phyloP scores from a whole-genome alignment of 2,113 vertebrate genomes.

The Mobula birostris region DNA sequence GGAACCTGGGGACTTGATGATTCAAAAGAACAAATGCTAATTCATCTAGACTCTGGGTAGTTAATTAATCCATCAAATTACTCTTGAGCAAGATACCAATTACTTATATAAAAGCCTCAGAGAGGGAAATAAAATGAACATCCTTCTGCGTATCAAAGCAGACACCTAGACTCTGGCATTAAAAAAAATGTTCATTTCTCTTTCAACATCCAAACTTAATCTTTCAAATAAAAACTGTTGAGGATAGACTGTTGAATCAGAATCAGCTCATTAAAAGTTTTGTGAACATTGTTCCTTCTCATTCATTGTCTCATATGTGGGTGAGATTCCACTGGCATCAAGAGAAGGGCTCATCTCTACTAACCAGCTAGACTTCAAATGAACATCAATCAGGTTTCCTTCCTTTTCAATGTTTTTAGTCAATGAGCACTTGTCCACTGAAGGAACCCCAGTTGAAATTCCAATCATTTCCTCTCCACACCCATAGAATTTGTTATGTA shows the following conservation, averaged over 20 bases:
- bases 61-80: conserved; percentile 30
- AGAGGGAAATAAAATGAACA: neutral
- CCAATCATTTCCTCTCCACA: neutral
- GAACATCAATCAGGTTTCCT: neutral
- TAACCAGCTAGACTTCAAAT: neutral
- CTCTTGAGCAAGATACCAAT: conserved; percentile 22
- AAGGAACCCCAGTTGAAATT: neutral
- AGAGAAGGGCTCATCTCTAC: neutral
- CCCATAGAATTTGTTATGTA: neutral
- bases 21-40: neutral
- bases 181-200: neutral
- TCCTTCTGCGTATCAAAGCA: neutral
- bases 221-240: neutral
- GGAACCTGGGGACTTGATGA: neutral
- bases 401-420: neutral
- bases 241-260: neutral
- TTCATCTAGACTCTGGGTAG: neutral
- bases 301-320: neutral
- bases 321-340: neutral
- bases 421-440: too few relatives aligned
- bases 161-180: too few relatives aligned
- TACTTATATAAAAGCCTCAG: neutral
- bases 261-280: neutral
- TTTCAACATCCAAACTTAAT: neutral
- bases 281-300: neutral